A percentile compares a stretch with the other conserved stretches of the same genome.
Evolutionary conservation across 2,888 invertebrate genomes (phyloP).

Genomic region (Chrysodeixis includens): DNA sequence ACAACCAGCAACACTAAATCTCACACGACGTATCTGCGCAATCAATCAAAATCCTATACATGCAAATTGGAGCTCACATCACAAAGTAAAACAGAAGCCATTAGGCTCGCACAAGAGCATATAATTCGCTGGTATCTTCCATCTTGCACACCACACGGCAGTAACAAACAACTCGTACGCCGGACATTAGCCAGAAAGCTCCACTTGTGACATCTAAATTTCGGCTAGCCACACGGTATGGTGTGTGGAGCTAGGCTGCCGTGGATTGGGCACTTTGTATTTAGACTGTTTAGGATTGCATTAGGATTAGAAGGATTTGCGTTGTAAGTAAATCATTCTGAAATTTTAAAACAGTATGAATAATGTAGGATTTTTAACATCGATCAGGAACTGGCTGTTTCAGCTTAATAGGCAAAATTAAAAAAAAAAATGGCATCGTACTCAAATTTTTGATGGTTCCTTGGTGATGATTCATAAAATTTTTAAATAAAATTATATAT

Average conservation of each 20-base stretch:
- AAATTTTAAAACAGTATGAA: too few relatives aligned
- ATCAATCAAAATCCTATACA: constrained; percentile 55
- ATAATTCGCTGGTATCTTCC: constrained; percentile 85
- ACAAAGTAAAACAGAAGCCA: constrained; percentile 52
- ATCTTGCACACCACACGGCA: constrained; percentile 81
- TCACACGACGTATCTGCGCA: constrained; percentile 6
- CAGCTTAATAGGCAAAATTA: too few relatives aligned
- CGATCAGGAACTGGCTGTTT: too few relatives aligned
- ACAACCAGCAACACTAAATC: constrained; percentile 21
- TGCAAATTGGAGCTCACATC: constrained; percentile 51
- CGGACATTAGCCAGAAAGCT: constrained; percentile 83
- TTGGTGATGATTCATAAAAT: too few relatives aligned
- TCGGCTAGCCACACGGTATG: constrained; percentile 82
- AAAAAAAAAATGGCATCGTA: too few relatives aligned
- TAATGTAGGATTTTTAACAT: too few relatives aligned
- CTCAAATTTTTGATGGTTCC: too few relatives aligned
- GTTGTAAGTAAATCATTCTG: too few relatives aligned
- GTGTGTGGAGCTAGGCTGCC: constrained; percentile 29
- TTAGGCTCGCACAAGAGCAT: constrained; percentile 72
- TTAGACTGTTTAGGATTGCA: not conserved
- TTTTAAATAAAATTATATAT: too few relatives aligned
- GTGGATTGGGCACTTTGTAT: constrained; percentile 38
- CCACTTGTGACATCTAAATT: constrained; percentile 88
- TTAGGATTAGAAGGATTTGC: not conserved
- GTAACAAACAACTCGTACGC: constrained; percentile 85